Evolutionary conservation across 2,888 invertebrate genomes (phyloP).

Genomic region (Cantharis rustica): DNA sequence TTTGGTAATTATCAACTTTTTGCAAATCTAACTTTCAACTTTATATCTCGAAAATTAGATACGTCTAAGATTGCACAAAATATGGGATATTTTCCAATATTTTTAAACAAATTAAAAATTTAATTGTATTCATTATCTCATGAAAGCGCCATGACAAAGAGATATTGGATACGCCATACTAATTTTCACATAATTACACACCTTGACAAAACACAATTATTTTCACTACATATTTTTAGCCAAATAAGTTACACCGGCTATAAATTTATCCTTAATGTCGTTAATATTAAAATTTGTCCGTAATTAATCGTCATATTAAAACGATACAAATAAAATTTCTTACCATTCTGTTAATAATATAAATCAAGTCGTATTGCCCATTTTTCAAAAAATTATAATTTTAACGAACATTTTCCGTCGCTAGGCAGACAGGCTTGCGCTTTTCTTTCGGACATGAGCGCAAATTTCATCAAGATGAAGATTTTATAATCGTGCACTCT

Average conservation of each 20-base stretch:
- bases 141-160: background rate
- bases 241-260: background rate
- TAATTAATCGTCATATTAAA: background rate
- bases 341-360: background rate
- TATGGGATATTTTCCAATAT: background rate
- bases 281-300: background rate
- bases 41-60: constrained; percentile 16
- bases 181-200: constrained; percentile 1
- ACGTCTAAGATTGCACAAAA: background rate
- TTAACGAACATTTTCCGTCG: background rate
- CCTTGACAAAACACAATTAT: constrained; percentile 1
- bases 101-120: background rate
- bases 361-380: background rate
- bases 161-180: background rate
- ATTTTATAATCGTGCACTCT: background rate
- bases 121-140: background rate
- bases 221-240: background rate
- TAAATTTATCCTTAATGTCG: background rate
- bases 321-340: background rate
- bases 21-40: constrained; percentile 21
- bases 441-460: background rate
- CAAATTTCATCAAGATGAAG: background rate
- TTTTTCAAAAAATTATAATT: background rate
- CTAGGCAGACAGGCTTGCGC: too few relatives aligned
- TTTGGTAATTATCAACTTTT: constrained; percentile 30